Base-by-base conservation (phyloP, 1,140 invertebrate genomes). In the Drosophila tropicalis region DNA sequence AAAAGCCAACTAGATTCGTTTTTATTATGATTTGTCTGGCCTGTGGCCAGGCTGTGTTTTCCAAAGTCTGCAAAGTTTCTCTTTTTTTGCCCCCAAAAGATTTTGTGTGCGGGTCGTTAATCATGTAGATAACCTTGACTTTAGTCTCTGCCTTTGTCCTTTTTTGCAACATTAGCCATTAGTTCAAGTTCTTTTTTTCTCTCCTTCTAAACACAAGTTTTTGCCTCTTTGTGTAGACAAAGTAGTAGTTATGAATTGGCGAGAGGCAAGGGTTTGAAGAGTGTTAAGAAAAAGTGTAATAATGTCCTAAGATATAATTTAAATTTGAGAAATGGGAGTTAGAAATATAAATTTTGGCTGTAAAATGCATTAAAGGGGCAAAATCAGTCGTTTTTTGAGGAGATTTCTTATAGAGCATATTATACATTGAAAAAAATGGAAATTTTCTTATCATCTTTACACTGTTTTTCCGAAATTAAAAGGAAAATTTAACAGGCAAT, bases 91-190 rank as follows among this genome's bases (percentile, higher is more conserved):
- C 12, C 3, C 22, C 41, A 60, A 62, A 65, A 36, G 47, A 36
- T 47, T 19, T 40, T 47, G 17, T 47, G 41, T 17, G 41, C 19
- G 56, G 25, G 77, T 85, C 81, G 81, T 81, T 85, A 78, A 77
- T 85, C 81, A 81, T 81, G 41, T 58, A 81, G 81, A 81, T 77
- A 81, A 81, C 70, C 77, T 85, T 85, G 67, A 74, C 62, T 51
- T 19, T 29, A 32, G 61, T 5, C 25, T 10, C 40, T 44, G 40
- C 12, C 19, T 62, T 1, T 62, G 57, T 29, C 9, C 9, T 40
- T 61, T 61, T 41, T 51, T 13, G 41, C 44, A 10, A 17, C 56
- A 58, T 58, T 36, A 71, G 73, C 69, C 70, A 68, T 67, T 72
- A 72, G 55, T 15, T 67, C 10, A 76, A 75, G 41, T 64, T 71